A percentile compares a stretch with the other conserved stretches of the same genome.
Conservation (phyloP, 2,113 vertebrate genomes). For the Irena cyanogastra region DNA sequence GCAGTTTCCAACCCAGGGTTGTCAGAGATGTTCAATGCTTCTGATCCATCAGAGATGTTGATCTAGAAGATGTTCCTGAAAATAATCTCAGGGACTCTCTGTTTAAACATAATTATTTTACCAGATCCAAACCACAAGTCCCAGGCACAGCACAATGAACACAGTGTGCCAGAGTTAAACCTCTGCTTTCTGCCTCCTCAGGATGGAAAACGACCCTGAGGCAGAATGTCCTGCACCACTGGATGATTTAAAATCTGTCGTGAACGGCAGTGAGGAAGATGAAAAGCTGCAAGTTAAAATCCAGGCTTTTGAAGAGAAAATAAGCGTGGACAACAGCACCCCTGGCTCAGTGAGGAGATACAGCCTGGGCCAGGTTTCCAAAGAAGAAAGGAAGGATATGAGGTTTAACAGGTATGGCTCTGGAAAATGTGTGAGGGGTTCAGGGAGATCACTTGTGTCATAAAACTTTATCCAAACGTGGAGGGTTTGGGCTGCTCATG, state of each 20-base stretch:
- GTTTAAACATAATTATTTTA: not conserved
- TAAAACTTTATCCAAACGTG: not conserved
- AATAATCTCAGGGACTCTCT: not conserved
- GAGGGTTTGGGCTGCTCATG: not conserved
- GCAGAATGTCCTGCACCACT: constrained; percentile 30
- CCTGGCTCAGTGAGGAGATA: constrained; percentile 74
- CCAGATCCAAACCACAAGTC: not conserved
- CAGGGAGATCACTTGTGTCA: not conserved
- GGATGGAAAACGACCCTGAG: constrained; percentile 47
- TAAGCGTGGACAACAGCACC: constrained; percentile 62
- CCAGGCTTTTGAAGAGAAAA: constrained; percentile 81
- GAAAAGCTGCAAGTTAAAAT: constrained; percentile 81
- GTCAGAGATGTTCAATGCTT: not conserved
- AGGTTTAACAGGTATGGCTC: constrained; percentile 84
- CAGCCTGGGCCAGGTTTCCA: constrained; percentile 79
- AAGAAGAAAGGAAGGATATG: constrained; percentile 81
- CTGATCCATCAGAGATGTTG: not conserved
- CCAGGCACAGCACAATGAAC: not conserved
- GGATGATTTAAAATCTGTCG: constrained; percentile 40
- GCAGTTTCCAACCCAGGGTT: not conserved
- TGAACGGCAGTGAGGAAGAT: constrained; percentile 50
- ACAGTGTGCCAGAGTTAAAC: not conserved
- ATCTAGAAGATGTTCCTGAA: not conserved
- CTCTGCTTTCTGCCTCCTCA: constrained; percentile 29
- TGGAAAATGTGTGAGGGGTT: not conserved